Evolutionary conservation across 2,888 invertebrate species (phyloP), one percentile per base, ranked within the genome.

Genomic region (Elmis aenea): DNA sequence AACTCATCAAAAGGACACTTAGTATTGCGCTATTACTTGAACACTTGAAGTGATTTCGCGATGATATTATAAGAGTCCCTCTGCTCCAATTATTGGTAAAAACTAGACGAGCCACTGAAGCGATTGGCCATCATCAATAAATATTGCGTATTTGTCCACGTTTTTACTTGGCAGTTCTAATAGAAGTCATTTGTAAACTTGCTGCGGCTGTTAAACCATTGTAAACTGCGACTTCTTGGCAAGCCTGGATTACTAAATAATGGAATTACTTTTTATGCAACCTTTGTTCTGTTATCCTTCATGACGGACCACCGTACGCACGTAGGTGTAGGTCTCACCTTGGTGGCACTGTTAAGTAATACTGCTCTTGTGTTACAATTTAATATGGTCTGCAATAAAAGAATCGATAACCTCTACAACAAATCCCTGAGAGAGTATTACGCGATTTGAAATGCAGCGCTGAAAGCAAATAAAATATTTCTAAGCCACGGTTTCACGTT

Each of bases 171-270:
- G n/a, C 24, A 37, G 31, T 20, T 33, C 35, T 42, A 48, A 46
- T 48, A 45, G 45, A 39, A 39, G 42, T 38, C 42, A 45, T 46
- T 48, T 48, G 48, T 48, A 48, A 48, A 45, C 46, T 38, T 39
- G 42, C 37, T 38, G 42, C 48, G 33, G 31, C 38, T 31, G 23
- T 21, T 29, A 18, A 34, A 33, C 34, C 27, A 33, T 41, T 5
- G 37, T 36, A 37, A 45, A 41, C 33, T 41, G 36, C 29, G 33
- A 41, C 37, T 44, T 38, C 38, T 24, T 42, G 30, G 41, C 42
- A 30, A 42, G 37, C 33, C 31, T 26, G 27, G 38, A 48, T 48
- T 46, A 42, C 45, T 48, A 45, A 48, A 48, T 48, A 48, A 43
- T 43, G 39, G 42, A 38, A 32, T 42, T 43, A 25, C 9, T 25